These are phyloP conservation scores for Crotalus helleri DNA, from an alignment of 2,113 vertebrate species.

Conservation along the genomic window DNA sequence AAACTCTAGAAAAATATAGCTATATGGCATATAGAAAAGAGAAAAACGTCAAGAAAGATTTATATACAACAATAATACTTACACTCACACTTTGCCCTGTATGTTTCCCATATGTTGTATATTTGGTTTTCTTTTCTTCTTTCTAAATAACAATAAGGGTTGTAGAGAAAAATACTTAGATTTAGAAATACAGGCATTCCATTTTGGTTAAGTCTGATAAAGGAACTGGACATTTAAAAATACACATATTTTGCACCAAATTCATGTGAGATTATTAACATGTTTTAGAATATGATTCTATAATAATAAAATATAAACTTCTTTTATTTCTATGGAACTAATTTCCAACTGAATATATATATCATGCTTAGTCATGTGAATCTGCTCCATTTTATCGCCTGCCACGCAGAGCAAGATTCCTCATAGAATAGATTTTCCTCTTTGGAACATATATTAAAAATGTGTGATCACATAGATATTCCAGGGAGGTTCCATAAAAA, in stretches of 20 bases:
- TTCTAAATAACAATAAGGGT: not conserved
- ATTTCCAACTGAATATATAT: not conserved
- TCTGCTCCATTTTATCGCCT: not conserved
- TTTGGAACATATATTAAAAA: not conserved
- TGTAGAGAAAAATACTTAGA: not conserved
- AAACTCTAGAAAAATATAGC: not conserved
- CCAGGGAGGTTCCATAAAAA: not conserved
- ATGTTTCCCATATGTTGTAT: slow-evolving; percentile 31
- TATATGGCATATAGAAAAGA: slow-evolving; percentile 53
- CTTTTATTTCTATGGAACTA: not conserved
- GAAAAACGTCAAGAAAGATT: slow-evolving; percentile 71
- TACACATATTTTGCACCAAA: not conserved
- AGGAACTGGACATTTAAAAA: not conserved
- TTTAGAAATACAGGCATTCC: slow-evolving; percentile 15
- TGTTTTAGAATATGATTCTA: not conserved
- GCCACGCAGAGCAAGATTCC: not conserved
- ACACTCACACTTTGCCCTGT: not conserved
- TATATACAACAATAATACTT: slow-evolving; percentile 55
- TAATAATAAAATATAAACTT: not conserved
- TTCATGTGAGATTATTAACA: not conserved
- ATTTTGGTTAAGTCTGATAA: not conserved
- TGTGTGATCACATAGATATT: not conserved
- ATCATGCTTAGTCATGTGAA: not conserved
- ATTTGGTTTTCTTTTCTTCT: slow-evolving; percentile 26
- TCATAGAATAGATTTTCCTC: not conserved